Evolutionary conservation across 2,797 vertebrate genomes (phyloP).

Genomic region (Hemibagrus guttatus): DNA sequence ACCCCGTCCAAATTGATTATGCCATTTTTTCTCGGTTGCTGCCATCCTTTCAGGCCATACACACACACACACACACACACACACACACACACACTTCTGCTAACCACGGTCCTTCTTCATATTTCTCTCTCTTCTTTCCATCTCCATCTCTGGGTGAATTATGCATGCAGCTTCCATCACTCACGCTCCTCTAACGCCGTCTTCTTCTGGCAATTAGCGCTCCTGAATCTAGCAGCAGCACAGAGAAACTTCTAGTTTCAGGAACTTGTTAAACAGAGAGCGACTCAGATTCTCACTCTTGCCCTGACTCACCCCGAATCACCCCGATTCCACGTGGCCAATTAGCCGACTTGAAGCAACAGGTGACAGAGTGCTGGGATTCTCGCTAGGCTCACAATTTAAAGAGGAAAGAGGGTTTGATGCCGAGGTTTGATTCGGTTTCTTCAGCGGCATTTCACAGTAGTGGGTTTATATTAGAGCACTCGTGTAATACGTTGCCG

Average conservation of each 20-base stretch:
- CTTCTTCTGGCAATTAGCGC: slow-evolving; percentile 54
- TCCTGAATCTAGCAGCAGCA: slow-evolving; percentile 20
- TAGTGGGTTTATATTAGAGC: no score
- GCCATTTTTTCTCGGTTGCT: slow-evolving; percentile 46
- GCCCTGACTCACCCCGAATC: not conserved
- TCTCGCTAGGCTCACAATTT: not conserved
- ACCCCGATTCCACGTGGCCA: slow-evolving; percentile 1
- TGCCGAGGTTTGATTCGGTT: not conserved
- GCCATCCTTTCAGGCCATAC: slow-evolving; percentile 47
- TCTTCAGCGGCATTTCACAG: not conserved
- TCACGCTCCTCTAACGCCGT: slow-evolving; percentile 48
- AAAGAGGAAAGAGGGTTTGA: not conserved
- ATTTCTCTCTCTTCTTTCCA: slow-evolving; percentile 39
- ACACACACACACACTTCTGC: slow-evolving; percentile 20
- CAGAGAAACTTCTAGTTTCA: slow-evolving; percentile 37
- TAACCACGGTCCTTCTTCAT: slow-evolving; percentile 32
- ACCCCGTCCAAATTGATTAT: slow-evolving; percentile 57
- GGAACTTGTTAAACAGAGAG: slow-evolving; percentile 46
- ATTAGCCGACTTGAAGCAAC: slow-evolving; percentile 21
- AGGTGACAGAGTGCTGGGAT: slow-evolving; percentile 3
- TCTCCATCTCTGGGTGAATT: slow-evolving; percentile 49
- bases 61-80: slow-evolving; percentile 28
- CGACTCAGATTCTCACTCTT: slow-evolving; percentile 21
- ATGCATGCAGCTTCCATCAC: slow-evolving; percentile 58
- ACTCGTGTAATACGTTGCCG: not conserved